These are phyloP conservation scores for Blastobasis lacticolella DNA, from an alignment of 2,888 invertebrate genomes.

Conservation along the genomic window DNA sequence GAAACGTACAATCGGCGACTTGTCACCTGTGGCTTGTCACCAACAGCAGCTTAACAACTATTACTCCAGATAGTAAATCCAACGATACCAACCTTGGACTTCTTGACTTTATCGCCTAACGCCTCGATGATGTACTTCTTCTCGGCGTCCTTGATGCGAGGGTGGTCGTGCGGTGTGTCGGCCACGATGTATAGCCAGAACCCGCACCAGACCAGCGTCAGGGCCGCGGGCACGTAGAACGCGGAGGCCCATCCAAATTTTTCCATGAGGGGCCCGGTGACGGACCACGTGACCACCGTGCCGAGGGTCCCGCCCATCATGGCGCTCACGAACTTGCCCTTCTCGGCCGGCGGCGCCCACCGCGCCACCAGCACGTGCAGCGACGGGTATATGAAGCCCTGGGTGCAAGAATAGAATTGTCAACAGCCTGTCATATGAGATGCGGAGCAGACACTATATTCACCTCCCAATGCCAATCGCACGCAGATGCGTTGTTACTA, in stretches of 20 bases:
- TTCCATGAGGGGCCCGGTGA: constrained; percentile 78
- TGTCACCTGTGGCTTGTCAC: too few species aligned
- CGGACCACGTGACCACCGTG: constrained; percentile 80
- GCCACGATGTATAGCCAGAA: constrained; percentile 78
- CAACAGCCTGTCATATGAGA: neutral
- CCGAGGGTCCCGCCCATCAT: constrained; percentile 83
- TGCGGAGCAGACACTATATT: neutral
- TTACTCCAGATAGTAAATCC: neutral
- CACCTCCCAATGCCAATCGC: too few species aligned
- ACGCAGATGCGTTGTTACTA: too few species aligned
- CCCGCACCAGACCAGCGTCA: constrained; percentile 70
- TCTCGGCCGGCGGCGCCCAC: constrained; percentile 85
- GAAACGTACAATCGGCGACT: neutral
- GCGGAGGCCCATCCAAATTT: constrained; percentile 78
- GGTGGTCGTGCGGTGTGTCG: constrained; percentile 78
- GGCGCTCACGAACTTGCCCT: constrained; percentile 81
- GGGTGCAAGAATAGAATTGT: constrained; percentile 9
- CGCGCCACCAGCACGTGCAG: constrained; percentile 78
- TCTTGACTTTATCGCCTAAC: constrained; percentile 71
- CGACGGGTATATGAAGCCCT: constrained; percentile 78
- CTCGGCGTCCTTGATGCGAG: constrained; percentile 76
- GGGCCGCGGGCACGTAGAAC: constrained; percentile 76
- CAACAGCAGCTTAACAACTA: too few species aligned
- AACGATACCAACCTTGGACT: constrained; percentile 67
- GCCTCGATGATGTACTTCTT: constrained; percentile 76